Evolutionary conservation across 2,113 vertebrate species (phyloP).

Genomic region (Blennius ocellaris): DNA sequence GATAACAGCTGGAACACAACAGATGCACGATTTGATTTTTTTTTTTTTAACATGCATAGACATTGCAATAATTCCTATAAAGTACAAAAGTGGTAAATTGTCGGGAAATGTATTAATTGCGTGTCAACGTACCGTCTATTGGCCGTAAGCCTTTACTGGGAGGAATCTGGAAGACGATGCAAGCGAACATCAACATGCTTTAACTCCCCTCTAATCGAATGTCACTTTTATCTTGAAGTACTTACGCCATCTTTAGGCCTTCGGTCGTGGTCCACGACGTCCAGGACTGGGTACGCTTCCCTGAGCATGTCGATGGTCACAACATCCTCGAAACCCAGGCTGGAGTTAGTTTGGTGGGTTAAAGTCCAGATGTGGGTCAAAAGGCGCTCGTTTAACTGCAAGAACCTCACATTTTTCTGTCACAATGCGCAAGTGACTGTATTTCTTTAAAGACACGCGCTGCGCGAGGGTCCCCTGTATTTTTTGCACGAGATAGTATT

Average conservation of each 20-base stretch:
- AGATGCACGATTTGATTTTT: too few species aligned
- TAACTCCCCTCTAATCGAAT: background rate
- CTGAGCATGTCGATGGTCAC: slow-evolving; percentile 92
- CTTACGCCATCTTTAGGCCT: slow-evolving; percentile 89
- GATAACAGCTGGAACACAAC: slow-evolving; percentile 85
- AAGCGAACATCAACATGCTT: background rate
- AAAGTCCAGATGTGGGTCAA: slow-evolving; percentile 46
- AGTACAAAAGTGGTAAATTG: background rate
- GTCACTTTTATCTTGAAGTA: background rate
- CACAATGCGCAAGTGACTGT: too few species aligned
- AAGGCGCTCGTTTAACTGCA: background rate
- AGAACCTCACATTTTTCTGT: too few species aligned
- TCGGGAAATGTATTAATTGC: background rate
- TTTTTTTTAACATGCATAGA: too few species aligned
- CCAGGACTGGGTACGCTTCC: slow-evolving; percentile 89
- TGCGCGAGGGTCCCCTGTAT: too few species aligned
- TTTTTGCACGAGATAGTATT: too few species aligned
- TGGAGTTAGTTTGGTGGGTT: slow-evolving; percentile 68
- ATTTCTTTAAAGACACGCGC: too few species aligned
- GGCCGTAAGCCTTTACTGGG: slow-evolving; percentile 82
- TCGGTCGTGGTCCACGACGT: slow-evolving; percentile 92
- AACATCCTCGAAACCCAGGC: slow-evolving; percentile 91
- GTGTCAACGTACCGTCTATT: slow-evolving; percentile 88
- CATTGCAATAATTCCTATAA: too few species aligned
- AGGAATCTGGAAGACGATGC: slow-evolving; percentile 81